These are phyloP conservation scores for Diplosoma virens DNA, from an alignment of 23 tunicate genomes.

Conservation along the genomic window DNA sequence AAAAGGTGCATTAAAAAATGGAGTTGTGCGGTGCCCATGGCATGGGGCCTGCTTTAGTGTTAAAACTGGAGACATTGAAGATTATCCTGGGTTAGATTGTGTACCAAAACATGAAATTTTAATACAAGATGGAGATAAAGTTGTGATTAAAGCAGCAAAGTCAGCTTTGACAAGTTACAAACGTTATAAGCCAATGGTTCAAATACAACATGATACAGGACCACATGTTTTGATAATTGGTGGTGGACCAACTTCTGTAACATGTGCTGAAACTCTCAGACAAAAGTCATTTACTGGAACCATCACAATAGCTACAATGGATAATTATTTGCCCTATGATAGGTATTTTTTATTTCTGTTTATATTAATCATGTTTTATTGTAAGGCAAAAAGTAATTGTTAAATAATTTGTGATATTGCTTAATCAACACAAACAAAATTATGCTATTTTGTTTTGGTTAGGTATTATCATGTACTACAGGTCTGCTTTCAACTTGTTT, in stretches of 20 bases:
- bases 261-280: conserved; percentile 83
- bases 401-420: not conserved
- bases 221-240: conserved; percentile 77
- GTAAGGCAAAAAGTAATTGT: too few relatives aligned
- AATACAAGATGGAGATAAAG: conserved; percentile 68
- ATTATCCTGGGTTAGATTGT: conserved; percentile 88
- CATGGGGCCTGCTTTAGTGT: conserved; percentile 91
- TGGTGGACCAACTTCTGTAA: conserved; percentile 77
- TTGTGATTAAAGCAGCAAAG: conserved; percentile 58
- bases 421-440: not conserved
- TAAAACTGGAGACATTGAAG: conserved; percentile 93
- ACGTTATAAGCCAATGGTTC: conserved; percentile 67
- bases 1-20: conserved; percentile 65
- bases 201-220: conserved; percentile 34
- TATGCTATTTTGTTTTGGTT: not conserved
- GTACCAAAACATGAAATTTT: conserved; percentile 66
- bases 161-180: conserved; percentile 44
- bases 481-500: not conserved
- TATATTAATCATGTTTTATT: too few relatives aligned
- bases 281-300: conserved; percentile 70
- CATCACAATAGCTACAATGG: conserved; percentile 60
- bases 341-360: too few relatives aligned
- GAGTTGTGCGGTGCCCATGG: conserved; percentile 84
- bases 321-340: conserved; percentile 77
- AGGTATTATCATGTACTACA: not conserved